These are phyloP conservation scores for Eurypyga helias DNA, from an alignment of 2,113 vertebrate species.

Conservation along the genomic window DNA sequence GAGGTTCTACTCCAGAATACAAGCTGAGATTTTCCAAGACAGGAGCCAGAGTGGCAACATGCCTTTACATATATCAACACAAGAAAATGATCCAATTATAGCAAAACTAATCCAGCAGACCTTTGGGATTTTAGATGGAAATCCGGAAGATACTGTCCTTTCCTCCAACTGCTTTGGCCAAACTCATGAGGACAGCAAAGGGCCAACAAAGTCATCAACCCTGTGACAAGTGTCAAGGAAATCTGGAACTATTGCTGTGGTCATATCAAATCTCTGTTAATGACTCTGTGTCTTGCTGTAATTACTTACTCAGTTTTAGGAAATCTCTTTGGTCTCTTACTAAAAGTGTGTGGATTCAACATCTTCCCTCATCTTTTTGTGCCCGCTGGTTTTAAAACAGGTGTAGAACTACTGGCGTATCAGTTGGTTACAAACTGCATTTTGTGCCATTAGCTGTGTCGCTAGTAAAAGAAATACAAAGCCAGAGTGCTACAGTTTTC, in stretches of 20 bases:
- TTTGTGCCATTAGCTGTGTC: background rate
- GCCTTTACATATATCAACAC: slow-evolving; percentile 29
- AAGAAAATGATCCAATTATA: background rate
- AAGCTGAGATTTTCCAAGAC: slow-evolving; percentile 50
- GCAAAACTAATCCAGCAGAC: slow-evolving; percentile 6
- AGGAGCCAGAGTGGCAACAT: slow-evolving; percentile 35
- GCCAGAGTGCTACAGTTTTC: background rate
- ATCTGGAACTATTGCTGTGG: background rate
- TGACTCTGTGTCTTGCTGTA: background rate
- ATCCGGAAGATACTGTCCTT: background rate
- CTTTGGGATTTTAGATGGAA: slow-evolving; percentile 3
- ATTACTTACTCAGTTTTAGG: background rate
- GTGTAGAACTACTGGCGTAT: background rate
- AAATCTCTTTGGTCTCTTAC: background rate
- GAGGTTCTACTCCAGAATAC: background rate
- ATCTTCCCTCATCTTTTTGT: background rate
- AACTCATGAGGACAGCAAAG: background rate
- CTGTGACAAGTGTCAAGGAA: background rate
- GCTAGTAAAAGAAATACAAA: background rate
- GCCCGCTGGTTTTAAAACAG: background rate
- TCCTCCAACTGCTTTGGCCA: background rate
- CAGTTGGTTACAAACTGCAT: background rate
- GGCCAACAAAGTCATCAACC: background rate
- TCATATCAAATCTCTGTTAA: background rate
- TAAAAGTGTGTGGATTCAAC: background rate